These are phyloP conservation scores for Potamarius usumacintae DNA, from an alignment of 2,113 vertebrate species.

Conservation along the genomic window DNA sequence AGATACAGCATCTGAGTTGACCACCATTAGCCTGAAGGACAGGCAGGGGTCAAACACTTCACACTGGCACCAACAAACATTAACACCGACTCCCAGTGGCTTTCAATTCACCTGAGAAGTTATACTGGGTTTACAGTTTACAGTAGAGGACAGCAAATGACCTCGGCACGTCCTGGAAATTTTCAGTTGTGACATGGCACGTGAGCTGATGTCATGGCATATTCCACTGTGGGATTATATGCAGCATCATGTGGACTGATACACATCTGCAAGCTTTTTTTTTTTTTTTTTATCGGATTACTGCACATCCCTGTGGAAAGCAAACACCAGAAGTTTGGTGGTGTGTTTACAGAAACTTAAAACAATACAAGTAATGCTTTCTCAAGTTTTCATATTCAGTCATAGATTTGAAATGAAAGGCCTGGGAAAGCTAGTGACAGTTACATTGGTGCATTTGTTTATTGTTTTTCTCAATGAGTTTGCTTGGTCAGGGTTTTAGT, in stretches of 20 bases:
- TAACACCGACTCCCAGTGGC: conserved; percentile 36
- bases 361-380: not conserved
- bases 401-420: not conserved
- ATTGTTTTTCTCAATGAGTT: conserved; percentile 1
- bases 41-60: conserved; percentile 36
- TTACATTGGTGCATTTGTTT: not conserved
- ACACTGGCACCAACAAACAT: conserved; percentile 36
- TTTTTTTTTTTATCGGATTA: conserved; percentile 43
- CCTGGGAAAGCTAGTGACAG: not conserved
- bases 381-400: not conserved
- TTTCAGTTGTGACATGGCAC: conserved; percentile 11
- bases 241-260: conserved; percentile 30
- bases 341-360: not conserved
- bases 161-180: conserved; percentile 11
- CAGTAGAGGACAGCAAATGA: conserved; percentile 15
- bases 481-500: conserved; percentile 34
- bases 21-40: conserved; percentile 47
- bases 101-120: conserved; percentile 12
- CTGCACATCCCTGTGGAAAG: not conserved
- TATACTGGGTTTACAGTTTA: conserved; percentile 22
- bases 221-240: conserved; percentile 48
- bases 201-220: conserved; percentile 36
- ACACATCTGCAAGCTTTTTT: conserved; percentile 46
- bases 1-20: conserved; percentile 12
- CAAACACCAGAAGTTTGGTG: not conserved